Evolutionary conservation across 2,797 vertebrate genomes (phyloP).

Genomic region (Gorsachius magnificus): DNA sequence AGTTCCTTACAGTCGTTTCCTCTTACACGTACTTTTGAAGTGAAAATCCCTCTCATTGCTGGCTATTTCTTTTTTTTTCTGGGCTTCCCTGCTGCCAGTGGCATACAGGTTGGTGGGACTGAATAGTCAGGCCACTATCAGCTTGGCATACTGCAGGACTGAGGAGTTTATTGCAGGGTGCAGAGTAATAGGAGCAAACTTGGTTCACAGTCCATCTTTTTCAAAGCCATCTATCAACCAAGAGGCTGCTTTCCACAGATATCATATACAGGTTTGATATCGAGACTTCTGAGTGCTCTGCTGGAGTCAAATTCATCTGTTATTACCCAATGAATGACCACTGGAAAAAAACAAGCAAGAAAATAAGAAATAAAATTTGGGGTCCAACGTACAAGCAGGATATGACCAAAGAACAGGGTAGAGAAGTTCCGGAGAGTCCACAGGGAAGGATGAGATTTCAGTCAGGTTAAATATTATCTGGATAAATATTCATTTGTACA

Average conservation of each 20-base stretch:
- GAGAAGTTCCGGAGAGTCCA: background rate
- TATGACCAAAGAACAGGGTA: background rate
- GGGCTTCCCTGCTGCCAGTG: background rate
- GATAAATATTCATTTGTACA: background rate
- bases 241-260: background rate
- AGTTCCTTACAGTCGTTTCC: background rate
- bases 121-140: background rate
- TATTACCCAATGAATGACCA: background rate
- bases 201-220: background rate
- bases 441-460: background rate
- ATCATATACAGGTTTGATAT: background rate
- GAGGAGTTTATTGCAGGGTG: background rate
- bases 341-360: background rate
- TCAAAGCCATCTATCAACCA: background rate
- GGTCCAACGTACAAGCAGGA: background rate
- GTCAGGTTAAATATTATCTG: background rate
- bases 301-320: background rate
- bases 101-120: background rate
- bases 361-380: constrained; percentile 5
- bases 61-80: background rate
- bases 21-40: background rate
- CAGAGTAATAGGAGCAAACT: constrained; percentile 20
- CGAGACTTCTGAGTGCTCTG: background rate
- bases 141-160: background rate
- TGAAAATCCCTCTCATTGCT: background rate